Evolutionary conservation across 2,113 vertebrate genomes (phyloP).

Genomic region (Nothobranchius furzeri): DNA sequence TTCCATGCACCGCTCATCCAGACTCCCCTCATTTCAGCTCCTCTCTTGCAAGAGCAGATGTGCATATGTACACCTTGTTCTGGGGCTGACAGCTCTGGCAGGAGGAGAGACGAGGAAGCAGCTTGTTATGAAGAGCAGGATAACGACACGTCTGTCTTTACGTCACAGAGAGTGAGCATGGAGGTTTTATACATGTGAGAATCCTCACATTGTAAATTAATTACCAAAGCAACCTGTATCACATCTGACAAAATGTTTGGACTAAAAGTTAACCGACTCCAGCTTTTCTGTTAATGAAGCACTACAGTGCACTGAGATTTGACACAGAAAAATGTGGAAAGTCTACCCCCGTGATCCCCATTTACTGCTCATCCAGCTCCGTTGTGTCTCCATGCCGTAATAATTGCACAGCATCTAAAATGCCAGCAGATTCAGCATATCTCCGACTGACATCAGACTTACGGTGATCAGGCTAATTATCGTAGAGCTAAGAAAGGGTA

Average conservation of each 20-base stretch:
- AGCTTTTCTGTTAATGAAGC: slow-evolving; percentile 44
- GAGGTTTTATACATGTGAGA: not conserved
- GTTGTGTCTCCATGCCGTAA: slow-evolving; percentile 74
- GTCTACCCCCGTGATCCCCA: slow-evolving; percentile 75
- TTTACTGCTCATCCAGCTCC: slow-evolving; percentile 75
- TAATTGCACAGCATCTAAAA: slow-evolving; percentile 82
- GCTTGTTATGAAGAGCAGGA: slow-evolving; percentile 62
- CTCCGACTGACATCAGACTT: slow-evolving; percentile 84
- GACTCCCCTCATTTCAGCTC: slow-evolving; percentile 59
- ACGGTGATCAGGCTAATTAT: slow-evolving; percentile 59
- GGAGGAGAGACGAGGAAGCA: slow-evolving; percentile 44
- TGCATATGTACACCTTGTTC: slow-evolving; percentile 67
- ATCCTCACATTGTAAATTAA: slow-evolving; percentile 8
- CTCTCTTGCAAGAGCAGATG: slow-evolving; percentile 57
- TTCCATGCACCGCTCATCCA: slow-evolving; percentile 57
- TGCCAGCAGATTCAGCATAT: slow-evolving; percentile 83
- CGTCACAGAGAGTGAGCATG: slow-evolving; percentile 13
- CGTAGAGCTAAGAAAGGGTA: slow-evolving; percentile 29
- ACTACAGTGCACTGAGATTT: slow-evolving; percentile 55
- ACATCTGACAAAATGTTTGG: slow-evolving; percentile 29
- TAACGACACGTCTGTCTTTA: slow-evolving; percentile 48
- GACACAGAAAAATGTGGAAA: slow-evolving; percentile 78
- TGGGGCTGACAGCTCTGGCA: slow-evolving; percentile 60
- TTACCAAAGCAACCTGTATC: slow-evolving; percentile 13
- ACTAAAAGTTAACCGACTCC: slow-evolving; percentile 43